phyloP scores from a whole-genome alignment of 1,140 invertebrate genomes.

The Pomacea maculata region DNA sequence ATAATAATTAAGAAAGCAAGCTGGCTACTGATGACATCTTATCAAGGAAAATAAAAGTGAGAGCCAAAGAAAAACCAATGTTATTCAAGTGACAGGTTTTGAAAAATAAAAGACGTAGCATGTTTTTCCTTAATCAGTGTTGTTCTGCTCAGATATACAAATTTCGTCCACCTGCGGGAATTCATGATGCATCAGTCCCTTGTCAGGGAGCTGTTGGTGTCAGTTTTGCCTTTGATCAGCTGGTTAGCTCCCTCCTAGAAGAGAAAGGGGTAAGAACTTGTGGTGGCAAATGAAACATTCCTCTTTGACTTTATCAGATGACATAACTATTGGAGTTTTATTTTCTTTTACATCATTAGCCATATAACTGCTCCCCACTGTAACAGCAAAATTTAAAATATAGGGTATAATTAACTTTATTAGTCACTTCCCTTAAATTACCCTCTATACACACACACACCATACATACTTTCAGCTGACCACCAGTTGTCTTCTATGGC shows the following conservation, averaged over 20 bases:
- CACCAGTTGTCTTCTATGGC: no score
- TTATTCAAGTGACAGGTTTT: background rate
- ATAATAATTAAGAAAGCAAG: background rate
- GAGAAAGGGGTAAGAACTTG: conserved; percentile 58
- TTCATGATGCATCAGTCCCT: conserved; percentile 14
- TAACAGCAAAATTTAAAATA: no score
- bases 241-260: conserved; percentile 70
- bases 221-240: conserved; percentile 77
- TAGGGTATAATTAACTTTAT: no score
- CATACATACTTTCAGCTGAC: no score
- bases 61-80: background rate
- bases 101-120: background rate
- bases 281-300: background rate
- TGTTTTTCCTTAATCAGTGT: background rate
- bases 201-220: conserved; percentile 76
- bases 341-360: no score
- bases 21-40: background rate
- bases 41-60: background rate
- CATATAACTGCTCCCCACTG: no score
- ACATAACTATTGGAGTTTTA: no score
- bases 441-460: no score
- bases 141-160: conserved; percentile 43
- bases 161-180: conserved; percentile 37
- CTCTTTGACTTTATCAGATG: no score
- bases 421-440: no score